Evolutionary conservation across 2,888 invertebrate genomes (phyloP).

Genomic region (Callinectes sapidus): DNA sequence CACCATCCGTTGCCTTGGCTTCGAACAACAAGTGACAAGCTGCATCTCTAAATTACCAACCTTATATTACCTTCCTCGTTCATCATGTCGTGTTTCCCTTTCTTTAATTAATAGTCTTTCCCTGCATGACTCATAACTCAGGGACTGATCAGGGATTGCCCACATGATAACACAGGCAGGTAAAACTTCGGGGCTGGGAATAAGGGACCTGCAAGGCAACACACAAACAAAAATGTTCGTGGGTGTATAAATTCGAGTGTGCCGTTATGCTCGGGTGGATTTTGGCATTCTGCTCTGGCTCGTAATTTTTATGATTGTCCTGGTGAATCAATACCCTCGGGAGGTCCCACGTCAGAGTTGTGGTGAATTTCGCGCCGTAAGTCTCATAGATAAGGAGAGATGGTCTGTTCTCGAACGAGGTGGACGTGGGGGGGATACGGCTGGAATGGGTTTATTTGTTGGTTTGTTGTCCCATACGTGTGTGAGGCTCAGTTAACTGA

Average conservation of each 20-base stretch:
- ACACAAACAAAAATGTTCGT: neutral
- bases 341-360: neutral
- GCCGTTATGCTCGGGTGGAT: conserved; percentile 11
- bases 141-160: neutral
- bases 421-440: neutral
- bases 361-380: conserved; percentile 21
- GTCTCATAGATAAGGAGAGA: neutral
- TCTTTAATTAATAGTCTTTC: neutral
- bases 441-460: neutral
- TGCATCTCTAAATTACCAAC: conserved; percentile 7
- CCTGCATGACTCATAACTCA: neutral
- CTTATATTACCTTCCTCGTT: neutral
- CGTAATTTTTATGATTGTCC: conserved; percentile 11
- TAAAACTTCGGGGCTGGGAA: neutral
- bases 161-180: neutral
- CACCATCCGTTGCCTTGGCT: neutral
- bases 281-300: neutral
- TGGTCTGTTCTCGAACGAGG: neutral
- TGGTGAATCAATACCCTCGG: neutral
- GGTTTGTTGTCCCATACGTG: neutral
- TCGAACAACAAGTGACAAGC: conserved; percentile 11
- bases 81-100: neutral
- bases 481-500: neutral
- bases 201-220: neutral
- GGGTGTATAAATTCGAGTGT: neutral